Conservation (phyloP, 2,888 invertebrate species). For the Nemotelus pantherinus region DNA sequence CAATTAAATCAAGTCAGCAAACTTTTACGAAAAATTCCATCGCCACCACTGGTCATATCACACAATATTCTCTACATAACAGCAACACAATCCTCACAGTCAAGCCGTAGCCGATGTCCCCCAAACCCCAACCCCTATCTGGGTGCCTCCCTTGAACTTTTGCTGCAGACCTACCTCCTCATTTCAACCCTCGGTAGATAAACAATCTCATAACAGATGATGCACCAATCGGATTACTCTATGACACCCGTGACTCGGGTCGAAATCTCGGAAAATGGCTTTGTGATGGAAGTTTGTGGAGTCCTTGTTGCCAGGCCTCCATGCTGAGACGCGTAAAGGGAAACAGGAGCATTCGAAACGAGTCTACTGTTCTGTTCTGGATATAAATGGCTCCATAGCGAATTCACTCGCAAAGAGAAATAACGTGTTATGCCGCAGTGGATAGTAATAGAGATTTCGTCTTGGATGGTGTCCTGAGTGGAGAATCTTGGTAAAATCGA, state of each 20-base stretch:
- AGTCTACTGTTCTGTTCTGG: neutral
- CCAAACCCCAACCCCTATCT: conserved; percentile 11
- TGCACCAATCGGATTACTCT: conserved; percentile 53
- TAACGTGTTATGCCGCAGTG: conserved; percentile 33
- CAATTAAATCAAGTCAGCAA: no score
- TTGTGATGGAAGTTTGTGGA: conserved; percentile 26
- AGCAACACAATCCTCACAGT: no score
- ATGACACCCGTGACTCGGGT: conserved; percentile 52
- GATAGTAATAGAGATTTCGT: conserved; percentile 21
- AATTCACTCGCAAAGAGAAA: conserved; percentile 16
- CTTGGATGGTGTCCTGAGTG: conserved; percentile 2
- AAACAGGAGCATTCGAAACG: neutral
- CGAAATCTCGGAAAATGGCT: conserved; percentile 39
- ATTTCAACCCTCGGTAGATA: conserved; percentile 35
- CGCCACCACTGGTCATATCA: no score
- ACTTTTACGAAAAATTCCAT: no score
- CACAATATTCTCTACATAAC: no score
- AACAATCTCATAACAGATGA: conserved; percentile 52
- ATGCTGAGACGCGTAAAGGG: neutral
- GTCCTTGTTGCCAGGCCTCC: conserved; percentile 18
- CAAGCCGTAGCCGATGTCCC: neutral
- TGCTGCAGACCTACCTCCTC: conserved; percentile 28
- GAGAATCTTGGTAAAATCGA: conserved; percentile 27
- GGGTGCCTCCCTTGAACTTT: conserved; percentile 3
- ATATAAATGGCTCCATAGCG: conserved; percentile 38